Conservation (phyloP, 2,797 vertebrate species). For the Acrossocheilus fasciatus region DNA sequence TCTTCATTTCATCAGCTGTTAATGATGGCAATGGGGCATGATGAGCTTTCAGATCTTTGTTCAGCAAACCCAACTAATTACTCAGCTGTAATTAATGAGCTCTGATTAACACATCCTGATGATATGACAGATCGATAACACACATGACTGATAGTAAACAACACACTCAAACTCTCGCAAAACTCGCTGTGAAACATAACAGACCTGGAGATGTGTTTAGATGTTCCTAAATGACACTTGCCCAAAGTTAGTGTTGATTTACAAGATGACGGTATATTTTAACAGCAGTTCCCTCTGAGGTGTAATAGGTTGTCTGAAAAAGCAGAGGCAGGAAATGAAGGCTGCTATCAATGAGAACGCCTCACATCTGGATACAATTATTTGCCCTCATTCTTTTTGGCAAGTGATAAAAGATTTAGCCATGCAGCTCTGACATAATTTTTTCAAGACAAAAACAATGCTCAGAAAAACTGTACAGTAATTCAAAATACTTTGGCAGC, state of each 20-base stretch:
- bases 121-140: conserved; percentile 16
- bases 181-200: conserved; percentile 39
- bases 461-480: conserved; percentile 63
- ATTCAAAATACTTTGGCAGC: conserved; percentile 55
- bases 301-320: conserved; percentile 97
- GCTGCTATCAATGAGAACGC: conserved; percentile 94
- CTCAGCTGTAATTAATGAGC: conserved; percentile 24
- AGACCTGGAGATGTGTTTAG: conserved; percentile 53
- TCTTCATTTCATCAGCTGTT: neutral
- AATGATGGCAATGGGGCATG: conserved; percentile 14
- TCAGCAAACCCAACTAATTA: conserved; percentile 11
- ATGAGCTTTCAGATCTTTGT: conserved; percentile 9
- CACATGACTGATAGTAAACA: conserved; percentile 38
- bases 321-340: conserved; percentile 99
- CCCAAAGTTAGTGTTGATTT: conserved; percentile 86
- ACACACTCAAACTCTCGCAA: conserved; percentile 15
- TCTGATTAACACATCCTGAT: conserved; percentile 39
- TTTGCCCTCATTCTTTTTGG: conserved; percentile 87
- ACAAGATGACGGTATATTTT: conserved; percentile 85
- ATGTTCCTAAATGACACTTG: conserved; percentile 75
- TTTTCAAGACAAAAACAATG: conserved; percentile 80
- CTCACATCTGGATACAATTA: conserved; percentile 98
- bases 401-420: conserved; percentile 98
- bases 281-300: conserved; percentile 91
- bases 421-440: conserved; percentile 82